These are phyloP conservation scores for Xestia ashworthii DNA, from an alignment of 2,888 invertebrate species.

Conservation along the genomic window DNA sequence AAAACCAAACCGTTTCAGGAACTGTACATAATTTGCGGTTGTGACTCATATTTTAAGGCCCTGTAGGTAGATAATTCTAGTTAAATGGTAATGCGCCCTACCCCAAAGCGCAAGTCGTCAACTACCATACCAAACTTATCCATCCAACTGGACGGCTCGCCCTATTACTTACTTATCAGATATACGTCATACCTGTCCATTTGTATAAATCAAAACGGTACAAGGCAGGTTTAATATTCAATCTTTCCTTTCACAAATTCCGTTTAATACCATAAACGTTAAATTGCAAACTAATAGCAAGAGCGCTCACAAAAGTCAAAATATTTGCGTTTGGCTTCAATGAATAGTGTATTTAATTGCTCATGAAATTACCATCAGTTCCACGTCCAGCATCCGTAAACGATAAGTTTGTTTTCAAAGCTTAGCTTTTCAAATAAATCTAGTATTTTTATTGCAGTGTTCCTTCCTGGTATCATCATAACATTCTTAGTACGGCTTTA, in stretches of 20 bases:
- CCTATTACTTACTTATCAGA: neutral
- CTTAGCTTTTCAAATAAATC: slow-evolving; percentile 54
- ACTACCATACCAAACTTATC: neutral
- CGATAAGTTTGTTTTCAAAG: slow-evolving; percentile 67
- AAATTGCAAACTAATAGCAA: slow-evolving; percentile 50
- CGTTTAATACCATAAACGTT: slow-evolving; percentile 33
- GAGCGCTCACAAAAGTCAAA: slow-evolving; percentile 39
- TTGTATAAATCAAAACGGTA: slow-evolving; percentile 24
- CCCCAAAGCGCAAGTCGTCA: neutral
- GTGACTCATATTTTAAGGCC: slow-evolving; percentile 24
- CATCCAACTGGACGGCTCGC: neutral
- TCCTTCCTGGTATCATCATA: slow-evolving; percentile 22
- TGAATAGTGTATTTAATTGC: slow-evolving; percentile 69
- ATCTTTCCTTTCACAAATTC: slow-evolving; percentile 28
- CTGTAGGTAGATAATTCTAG: neutral
- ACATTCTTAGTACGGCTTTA: slow-evolving; percentile 17
- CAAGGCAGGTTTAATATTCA: slow-evolving; percentile 32
- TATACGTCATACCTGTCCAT: slow-evolving; percentile 1
- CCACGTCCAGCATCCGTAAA: slow-evolving; percentile 64
- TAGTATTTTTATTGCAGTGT: slow-evolving; percentile 31
- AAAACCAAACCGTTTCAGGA: neutral
- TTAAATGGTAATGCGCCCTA: too few relatives aligned
- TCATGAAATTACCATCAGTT: slow-evolving; percentile 68
- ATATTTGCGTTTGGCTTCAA: slow-evolving; percentile 47
- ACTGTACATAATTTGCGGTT: neutral